phyloP scores from a whole-genome alignment of 2,888 invertebrate genomes.

The Calephelis perditalis region DNA sequence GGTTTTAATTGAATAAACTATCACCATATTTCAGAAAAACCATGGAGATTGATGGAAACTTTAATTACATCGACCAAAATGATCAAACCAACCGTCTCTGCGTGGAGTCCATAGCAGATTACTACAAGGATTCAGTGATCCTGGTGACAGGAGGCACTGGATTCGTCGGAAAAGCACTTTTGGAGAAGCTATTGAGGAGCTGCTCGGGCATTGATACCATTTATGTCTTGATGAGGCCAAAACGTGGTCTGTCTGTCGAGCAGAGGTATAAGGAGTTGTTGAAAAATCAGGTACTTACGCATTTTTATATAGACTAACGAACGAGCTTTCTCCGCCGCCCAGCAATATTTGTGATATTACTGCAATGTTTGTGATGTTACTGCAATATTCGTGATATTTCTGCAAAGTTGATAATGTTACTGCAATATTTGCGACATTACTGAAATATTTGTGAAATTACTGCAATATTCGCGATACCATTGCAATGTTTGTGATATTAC shows the following conservation, averaged over 20 bases:
- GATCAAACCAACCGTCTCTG: constrained; percentile 31
- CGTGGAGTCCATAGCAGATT: constrained; percentile 58
- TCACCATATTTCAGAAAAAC: constrained; percentile 41
- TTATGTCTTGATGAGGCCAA: constrained; percentile 88
- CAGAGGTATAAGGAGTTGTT: constrained; percentile 85
- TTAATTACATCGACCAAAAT: constrained; percentile 36
- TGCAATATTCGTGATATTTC: too few species aligned
- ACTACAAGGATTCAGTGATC: constrained; percentile 73
- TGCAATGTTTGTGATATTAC: too few species aligned
- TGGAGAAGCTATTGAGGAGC: constrained; percentile 94
- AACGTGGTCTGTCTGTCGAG: constrained; percentile 83
- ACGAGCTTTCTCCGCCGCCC: neutral
- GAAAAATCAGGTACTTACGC: constrained; percentile 79
- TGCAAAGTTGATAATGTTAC: too few species aligned
- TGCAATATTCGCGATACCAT: too few species aligned
- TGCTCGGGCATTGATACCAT: constrained; percentile 88
- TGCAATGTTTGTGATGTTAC: too few species aligned
- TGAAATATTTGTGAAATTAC: too few species aligned
- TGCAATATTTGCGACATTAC: too few species aligned
- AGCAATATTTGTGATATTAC: too few species aligned
- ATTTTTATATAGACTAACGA: constrained; percentile 4
- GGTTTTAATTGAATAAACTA: too few species aligned
- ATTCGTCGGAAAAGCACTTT: constrained; percentile 95
- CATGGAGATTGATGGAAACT: constrained; percentile 39
- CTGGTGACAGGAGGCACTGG: constrained; percentile 82